Percentiles rank a stretch among this genome's conserved stretches.
Conservation (phyloP, 2,797 vertebrate genomes). For the Enteromius paludinosus region DNA sequence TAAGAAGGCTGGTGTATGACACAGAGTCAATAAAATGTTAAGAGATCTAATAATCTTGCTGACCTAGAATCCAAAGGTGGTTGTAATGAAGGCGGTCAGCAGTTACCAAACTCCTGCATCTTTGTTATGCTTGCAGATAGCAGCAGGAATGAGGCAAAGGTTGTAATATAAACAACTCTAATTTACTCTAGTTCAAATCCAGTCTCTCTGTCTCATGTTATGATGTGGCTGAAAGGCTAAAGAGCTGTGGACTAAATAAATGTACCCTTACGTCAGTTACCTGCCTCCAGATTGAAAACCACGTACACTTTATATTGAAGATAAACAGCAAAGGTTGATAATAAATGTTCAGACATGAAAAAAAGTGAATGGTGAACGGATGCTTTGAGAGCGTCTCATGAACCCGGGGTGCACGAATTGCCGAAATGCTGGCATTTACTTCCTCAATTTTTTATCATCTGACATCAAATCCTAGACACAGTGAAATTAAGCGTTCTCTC, state of each 20-base stretch:
- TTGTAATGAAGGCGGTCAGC: background rate
- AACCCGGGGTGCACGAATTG: background rate
- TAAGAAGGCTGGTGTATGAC: background rate
- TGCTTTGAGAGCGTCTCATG: background rate
- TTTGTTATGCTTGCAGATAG: constrained; percentile 10
- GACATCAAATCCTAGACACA: background rate
- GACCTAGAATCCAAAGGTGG: constrained; percentile 33
- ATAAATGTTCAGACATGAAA: background rate
- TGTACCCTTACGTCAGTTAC: background rate
- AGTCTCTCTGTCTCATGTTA: background rate
- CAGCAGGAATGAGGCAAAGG: background rate
- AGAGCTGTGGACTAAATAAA: background rate
- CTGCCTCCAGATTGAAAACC: background rate
- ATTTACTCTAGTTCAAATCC: constrained; percentile 7
- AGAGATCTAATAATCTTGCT: constrained; percentile 9
- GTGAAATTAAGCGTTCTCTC: background rate
- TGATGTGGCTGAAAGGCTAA: constrained; percentile 26
- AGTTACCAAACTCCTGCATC: constrained; percentile 12
- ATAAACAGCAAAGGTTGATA: background rate
- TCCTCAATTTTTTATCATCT: background rate
- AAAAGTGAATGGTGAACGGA: background rate
- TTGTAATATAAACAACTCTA: constrained; percentile 17
- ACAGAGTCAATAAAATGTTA: background rate
- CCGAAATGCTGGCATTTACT: background rate
- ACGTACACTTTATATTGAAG: background rate